These are phyloP conservation scores for Hyphantria cunea DNA, from an alignment of 1,140 invertebrate genomes.

Conservation along the genomic window DNA sequence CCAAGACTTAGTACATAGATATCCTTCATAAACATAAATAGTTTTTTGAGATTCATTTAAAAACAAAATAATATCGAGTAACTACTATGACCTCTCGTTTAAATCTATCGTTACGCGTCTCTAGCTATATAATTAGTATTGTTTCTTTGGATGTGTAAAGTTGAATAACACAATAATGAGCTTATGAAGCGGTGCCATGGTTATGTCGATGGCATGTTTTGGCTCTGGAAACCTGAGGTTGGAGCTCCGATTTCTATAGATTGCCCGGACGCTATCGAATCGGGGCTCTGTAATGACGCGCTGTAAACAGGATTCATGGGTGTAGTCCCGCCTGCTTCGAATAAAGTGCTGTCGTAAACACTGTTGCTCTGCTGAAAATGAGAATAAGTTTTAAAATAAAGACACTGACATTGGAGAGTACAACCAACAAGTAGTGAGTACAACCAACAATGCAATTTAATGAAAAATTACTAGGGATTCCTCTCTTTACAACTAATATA, in stretches of 20 bases:
- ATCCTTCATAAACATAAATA: too few relatives aligned
- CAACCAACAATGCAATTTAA: too few relatives aligned
- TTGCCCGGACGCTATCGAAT: slow-evolving; percentile 85
- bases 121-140: slow-evolving; percentile 32
- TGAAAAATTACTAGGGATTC: too few relatives aligned
- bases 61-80: slow-evolving; percentile 25
- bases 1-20: too few relatives aligned
- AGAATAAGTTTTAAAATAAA: slow-evolving; percentile 23
- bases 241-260: slow-evolving; percentile 62
- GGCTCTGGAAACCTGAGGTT: slow-evolving; percentile 50
- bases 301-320: slow-evolving; percentile 88
- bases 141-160: slow-evolving; percentile 63
- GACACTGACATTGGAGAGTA: not conserved
- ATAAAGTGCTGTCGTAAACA: slow-evolving; percentile 90
- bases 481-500: too few relatives aligned
- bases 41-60: slow-evolving; percentile 46
- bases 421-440: too few relatives aligned
- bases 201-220: slow-evolving; percentile 74
- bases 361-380: slow-evolving; percentile 86
- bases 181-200: slow-evolving; percentile 29
- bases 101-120: slow-evolving; percentile 23
- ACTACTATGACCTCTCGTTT: slow-evolving; percentile 18
- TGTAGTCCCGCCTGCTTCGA: slow-evolving; percentile 85
- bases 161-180: slow-evolving; percentile 29
- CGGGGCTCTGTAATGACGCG: slow-evolving; percentile 88